Percentiles rank a stretch among this genome's conserved stretches.
These are phyloP conservation scores for Lomographa bimaculata DNA, from an alignment of 2,888 invertebrate genomes.

Conservation along the genomic window DNA sequence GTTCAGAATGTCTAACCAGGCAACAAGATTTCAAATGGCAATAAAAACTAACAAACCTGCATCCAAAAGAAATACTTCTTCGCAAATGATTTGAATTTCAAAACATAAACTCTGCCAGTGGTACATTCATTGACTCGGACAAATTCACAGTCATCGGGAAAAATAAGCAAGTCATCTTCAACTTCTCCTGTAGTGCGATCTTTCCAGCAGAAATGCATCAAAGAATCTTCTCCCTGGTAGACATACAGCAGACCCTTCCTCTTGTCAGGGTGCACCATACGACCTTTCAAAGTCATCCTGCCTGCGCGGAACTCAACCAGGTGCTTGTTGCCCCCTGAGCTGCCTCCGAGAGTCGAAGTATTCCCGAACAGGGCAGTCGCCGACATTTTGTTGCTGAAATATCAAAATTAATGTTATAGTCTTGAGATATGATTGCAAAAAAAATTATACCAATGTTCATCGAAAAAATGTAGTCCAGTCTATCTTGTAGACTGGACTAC, in stretches of 20 bases:
- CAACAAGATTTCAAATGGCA: no score
- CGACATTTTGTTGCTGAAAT: slow-evolving; percentile 72
- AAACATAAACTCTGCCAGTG: slow-evolving; percentile 96
- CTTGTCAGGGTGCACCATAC: slow-evolving; percentile 96
- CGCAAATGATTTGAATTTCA: slow-evolving; percentile 97
- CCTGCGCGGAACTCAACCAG: slow-evolving; percentile 98
- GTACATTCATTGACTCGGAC: slow-evolving; percentile 97
- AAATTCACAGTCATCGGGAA: slow-evolving; percentile 99
- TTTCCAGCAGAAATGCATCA: slow-evolving; percentile 99
- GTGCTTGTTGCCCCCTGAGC: slow-evolving; percentile 93
- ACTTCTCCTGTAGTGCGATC: slow-evolving; percentile 96
- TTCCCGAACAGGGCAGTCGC: slow-evolving; percentile 90
- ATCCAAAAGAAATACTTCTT: slow-evolving; percentile 99
- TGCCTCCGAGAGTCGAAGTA: slow-evolving; percentile 89
- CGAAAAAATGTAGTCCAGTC: no score
- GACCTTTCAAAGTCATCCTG: slow-evolving; percentile 96
- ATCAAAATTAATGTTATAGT: no score
- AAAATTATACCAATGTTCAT: no score
- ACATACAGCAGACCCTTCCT: slow-evolving; percentile 97
- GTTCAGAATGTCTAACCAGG: no score
- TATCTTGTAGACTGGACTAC: no score
- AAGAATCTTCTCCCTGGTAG: slow-evolving; percentile 97
- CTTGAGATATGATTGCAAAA: no score
- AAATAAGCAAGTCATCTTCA: slow-evolving; percentile 99
- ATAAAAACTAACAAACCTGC: slow-evolving; percentile 86